These are phyloP conservation scores for Drosophila busckii DNA, from an alignment of 1,140 invertebrate species.

Conservation along the genomic window DNA sequence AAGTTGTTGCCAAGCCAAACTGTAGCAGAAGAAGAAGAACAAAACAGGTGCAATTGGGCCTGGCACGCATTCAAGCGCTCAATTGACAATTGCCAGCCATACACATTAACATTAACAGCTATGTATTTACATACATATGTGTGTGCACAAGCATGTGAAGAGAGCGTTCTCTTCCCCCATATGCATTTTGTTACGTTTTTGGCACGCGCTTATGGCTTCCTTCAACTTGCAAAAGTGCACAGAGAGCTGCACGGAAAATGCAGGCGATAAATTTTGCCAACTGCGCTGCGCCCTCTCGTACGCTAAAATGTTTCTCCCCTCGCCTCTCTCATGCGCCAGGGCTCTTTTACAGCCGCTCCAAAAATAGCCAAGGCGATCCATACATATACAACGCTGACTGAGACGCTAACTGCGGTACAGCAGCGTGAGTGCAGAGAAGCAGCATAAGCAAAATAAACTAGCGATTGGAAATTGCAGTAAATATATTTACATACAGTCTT, in stretches of 20 bases:
- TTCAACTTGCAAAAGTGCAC: conserved; percentile 25
- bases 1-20: conserved; percentile 26
- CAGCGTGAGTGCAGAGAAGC: no score
- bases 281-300: no score
- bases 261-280: conserved; percentile 40
- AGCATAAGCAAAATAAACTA: no score
- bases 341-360: no score
- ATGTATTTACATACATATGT: background rate
- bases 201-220: conserved; percentile 43
- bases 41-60: conserved; percentile 29
- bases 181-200: conserved; percentile 4
- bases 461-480: no score
- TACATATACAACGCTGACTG: no score
- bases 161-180: background rate
- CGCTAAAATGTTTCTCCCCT: no score
- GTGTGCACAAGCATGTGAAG: background rate
- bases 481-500: no score
- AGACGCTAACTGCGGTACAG: no score
- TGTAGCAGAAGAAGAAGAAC: no score
- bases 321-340: no score
- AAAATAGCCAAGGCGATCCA: no score
- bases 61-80: conserved; percentile 50
- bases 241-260: conserved; percentile 2
- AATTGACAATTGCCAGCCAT: conserved; percentile 46
- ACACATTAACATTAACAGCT: background rate